Base-by-base conservation (phyloP, 2,113 vertebrate species). In the Nothocercus julius region DNA sequence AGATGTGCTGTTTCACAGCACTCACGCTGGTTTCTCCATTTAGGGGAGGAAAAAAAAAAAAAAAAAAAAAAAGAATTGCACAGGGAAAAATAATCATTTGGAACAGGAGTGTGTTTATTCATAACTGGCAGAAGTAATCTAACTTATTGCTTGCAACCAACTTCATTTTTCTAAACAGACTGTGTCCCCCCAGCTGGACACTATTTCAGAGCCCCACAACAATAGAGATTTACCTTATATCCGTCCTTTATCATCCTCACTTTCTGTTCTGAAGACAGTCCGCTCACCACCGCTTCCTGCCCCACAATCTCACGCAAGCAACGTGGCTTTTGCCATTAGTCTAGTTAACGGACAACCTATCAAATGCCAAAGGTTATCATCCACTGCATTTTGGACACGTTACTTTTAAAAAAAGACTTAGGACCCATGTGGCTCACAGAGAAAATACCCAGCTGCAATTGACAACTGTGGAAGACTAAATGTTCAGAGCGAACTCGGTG, bases 21-120 rank as follows among this genome's bases (percentile, higher is more conserved):
- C 64, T 45, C 5, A 3, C 3, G 1, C 2, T 4, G 44, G 36
- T 21, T 8, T 6, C 22, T 20, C 21, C 3, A 0, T 6, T 19
- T 1, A 10, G 34, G 40, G 32, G 56, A 14, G 42, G 13, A 13
- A 42, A 9, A 8, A 9, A 44, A 13, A 42, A 9, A 8, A 9
- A 36, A 36, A 61, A 61, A 18, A 9, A 61, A 22, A 45, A 32
- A 62, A 14, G 38, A 44, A 17, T 0, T 2, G 81, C n/a, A 9
- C 27, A 1, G 11, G 19, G 47, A 42, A 63, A 38, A 11, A 0
- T 44, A 53, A 44, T 49, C 7, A 0, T 18, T 13, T 2, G 27
- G 38, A 56, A 49, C 56, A 27, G 44, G 11, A 72, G 1, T 1
- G 0, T 19, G 45, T 93, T 92, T 79, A 79, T 45, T 80, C 38